phyloP scores from a whole-genome alignment of 2,888 invertebrate species.

The Hydraecia micacea region DNA sequence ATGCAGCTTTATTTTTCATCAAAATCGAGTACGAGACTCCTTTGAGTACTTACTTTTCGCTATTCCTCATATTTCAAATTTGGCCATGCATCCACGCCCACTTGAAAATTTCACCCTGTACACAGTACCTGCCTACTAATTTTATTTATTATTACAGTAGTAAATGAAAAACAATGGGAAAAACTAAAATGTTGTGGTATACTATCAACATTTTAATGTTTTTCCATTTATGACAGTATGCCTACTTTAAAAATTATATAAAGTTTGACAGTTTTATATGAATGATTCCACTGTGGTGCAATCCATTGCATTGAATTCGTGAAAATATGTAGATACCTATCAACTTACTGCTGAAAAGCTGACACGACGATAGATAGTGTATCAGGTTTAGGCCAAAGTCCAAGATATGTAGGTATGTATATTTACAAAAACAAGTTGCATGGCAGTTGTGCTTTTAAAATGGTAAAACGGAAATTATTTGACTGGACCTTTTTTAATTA shows the following conservation, averaged over 20 bases:
- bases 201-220: neutral
- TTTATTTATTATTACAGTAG: neutral
- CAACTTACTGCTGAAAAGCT: slow-evolving; percentile 68
- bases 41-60: too few relatives aligned
- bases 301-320: slow-evolving; percentile 21
- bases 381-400: slow-evolving; percentile 65
- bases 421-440: neutral
- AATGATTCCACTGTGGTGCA: slow-evolving; percentile 33
- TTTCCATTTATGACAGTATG: neutral
- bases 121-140: neutral
- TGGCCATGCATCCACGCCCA: too few relatives aligned
- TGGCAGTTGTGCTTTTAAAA: neutral
- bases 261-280: slow-evolving; percentile 10
- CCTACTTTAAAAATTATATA: neutral
- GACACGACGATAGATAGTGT: slow-evolving; percentile 63
- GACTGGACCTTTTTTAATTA: neutral
- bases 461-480: neutral
- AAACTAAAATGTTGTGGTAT: neutral
- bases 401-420: slow-evolving; percentile 9
- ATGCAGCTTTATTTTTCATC: too few relatives aligned
- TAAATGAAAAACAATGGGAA: neutral
- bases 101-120: too few relatives aligned
- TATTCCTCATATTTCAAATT: too few relatives aligned
- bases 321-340: slow-evolving; percentile 51
- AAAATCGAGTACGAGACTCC: too few relatives aligned